Evolutionary conservation across 2,113 vertebrate species (phyloP).

Genomic region (Glaucidium brasilianum): DNA sequence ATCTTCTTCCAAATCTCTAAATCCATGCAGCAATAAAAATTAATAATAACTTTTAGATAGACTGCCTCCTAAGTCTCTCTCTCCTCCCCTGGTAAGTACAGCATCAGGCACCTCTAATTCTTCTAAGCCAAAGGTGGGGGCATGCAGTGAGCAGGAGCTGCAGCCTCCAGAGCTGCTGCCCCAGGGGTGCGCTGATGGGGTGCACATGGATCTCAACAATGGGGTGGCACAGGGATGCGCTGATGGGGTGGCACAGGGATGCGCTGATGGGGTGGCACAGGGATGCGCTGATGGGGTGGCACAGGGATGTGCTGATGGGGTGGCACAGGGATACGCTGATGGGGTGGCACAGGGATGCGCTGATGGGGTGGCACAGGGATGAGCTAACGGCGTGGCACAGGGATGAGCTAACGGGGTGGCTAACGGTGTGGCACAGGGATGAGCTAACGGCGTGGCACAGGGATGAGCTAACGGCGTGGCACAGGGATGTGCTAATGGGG

Average conservation of each 20-base stretch:
- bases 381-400: accelerated
- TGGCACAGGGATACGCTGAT: accelerated
- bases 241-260: neutral
- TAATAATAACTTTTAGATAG: constrained; percentile 64
- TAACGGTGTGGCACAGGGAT: accelerated
- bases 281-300: accelerated
- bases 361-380: accelerated
- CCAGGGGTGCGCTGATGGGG: accelerated
- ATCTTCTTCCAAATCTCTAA: constrained; percentile 64
- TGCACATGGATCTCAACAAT: accelerated
- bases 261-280: accelerated
- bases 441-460: no score
- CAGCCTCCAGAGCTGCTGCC: neutral
- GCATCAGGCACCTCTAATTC: neutral
- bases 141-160: accelerated
- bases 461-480: accelerated
- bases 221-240: no score
- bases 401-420: no score
- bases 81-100: neutral
- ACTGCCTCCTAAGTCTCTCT: neutral
- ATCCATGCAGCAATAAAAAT: constrained; percentile 61
- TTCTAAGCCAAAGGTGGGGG: neutral
- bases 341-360: no score
- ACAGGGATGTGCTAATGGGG: accelerated
- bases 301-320: accelerated